Conservation (phyloP, 1,140 invertebrate genomes). For the Drosophila kepulauana region DNA sequence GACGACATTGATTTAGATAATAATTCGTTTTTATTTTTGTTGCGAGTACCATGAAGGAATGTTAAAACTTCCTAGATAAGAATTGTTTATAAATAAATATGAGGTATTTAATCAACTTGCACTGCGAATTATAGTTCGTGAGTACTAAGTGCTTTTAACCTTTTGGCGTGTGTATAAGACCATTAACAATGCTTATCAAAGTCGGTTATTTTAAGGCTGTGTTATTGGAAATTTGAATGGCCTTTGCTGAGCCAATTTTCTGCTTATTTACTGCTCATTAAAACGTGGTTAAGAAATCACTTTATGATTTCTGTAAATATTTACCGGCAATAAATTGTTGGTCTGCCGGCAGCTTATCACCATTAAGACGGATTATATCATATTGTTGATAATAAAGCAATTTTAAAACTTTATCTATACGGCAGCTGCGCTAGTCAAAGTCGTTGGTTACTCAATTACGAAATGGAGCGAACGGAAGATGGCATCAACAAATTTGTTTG, state of each 20-base stretch:
- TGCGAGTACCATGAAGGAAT: constrained; percentile 32
- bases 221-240: constrained; percentile 6
- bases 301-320: constrained; percentile 2
- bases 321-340: constrained; percentile 2
- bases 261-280: constrained; percentile 3
- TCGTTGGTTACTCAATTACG: constrained; percentile 71
- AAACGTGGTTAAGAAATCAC: neutral
- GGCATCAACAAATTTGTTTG: constrained; percentile 46
- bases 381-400: constrained; percentile 8
- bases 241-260: constrained; percentile 1
- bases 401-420: constrained; percentile 10
- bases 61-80: constrained; percentile 32
- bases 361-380: constrained; percentile 17
- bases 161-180: neutral
- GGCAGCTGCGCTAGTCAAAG: constrained; percentile 66
- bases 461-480: constrained; percentile 72
- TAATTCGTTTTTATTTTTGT: constrained; percentile 26
- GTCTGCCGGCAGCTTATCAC: constrained; percentile 18
- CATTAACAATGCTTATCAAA: constrained; percentile 5
- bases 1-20: constrained; percentile 69
- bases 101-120: constrained; percentile 16
- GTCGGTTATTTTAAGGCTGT: neutral
- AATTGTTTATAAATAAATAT: constrained; percentile 32
- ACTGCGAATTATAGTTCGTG: neutral
- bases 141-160: neutral